These are phyloP conservation scores for Protomyctophum bolini DNA, from an alignment of 2,113 vertebrate species.

Conservation along the genomic window DNA sequence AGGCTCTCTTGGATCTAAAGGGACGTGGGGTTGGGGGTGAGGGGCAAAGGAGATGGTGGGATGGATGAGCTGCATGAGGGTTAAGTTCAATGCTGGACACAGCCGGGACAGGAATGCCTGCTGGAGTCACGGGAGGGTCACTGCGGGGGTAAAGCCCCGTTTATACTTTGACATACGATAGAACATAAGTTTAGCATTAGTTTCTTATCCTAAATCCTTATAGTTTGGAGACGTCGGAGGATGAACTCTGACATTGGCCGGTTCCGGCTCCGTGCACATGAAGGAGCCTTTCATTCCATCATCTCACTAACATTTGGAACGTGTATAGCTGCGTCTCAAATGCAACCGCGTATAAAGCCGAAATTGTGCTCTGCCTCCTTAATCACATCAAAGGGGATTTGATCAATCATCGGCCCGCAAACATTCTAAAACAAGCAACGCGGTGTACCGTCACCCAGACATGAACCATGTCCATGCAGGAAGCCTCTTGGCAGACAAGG, in stretches of 20 bases:
- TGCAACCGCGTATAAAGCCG: constrained; percentile 33
- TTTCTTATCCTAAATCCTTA: constrained; percentile 63
- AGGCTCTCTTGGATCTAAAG: constrained; percentile 42
- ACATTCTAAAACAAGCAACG: constrained; percentile 3
- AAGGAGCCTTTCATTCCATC: constrained; percentile 7
- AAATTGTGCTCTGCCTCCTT: not conserved
- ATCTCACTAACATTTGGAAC: constrained; percentile 8
- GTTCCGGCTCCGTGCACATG: constrained; percentile 1
- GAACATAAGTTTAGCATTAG: not conserved
- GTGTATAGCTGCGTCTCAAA: constrained; percentile 21
- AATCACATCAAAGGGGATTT: constrained; percentile 26
- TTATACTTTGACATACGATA: too few species aligned
- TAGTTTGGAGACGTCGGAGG: constrained; percentile 51
- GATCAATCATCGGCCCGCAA: constrained; percentile 39
- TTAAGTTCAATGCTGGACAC: constrained; percentile 66
- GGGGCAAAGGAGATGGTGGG: constrained; percentile 28
- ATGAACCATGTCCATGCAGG: constrained; percentile 29
- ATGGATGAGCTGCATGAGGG: constrained; percentile 41
- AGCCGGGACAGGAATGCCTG: constrained; percentile 66
- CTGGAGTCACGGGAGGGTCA: constrained; percentile 52
- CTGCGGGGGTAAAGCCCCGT: not conserved
- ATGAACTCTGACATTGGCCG: constrained; percentile 51
- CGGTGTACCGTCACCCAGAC: constrained; percentile 30
- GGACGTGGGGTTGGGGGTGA: constrained; percentile 11
- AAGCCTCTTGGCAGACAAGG: constrained; percentile 42